phyloP scores from a whole-genome alignment of 2,797 vertebrate species.

The Dicrostonyx torquatus region DNA sequence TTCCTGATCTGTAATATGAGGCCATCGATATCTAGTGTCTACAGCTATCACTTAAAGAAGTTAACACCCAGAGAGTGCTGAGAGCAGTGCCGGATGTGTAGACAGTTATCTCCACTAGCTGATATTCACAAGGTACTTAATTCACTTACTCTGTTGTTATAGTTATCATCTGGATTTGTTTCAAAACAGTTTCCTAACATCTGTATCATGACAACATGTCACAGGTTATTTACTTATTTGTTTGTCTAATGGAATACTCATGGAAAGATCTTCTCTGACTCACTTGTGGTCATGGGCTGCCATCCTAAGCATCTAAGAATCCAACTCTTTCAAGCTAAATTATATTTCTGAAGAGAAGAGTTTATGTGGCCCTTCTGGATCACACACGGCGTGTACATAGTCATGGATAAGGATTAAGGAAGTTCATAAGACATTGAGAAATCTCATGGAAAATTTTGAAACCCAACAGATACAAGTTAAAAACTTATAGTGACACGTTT shows the following conservation, averaged over 20 bases:
- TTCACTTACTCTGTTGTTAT: slow-evolving; percentile 19
- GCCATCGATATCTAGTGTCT: background rate
- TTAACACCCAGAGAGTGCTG: background rate
- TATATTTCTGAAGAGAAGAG: background rate
- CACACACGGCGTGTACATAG: background rate
- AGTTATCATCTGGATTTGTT: slow-evolving; percentile 22
- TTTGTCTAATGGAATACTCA: background rate
- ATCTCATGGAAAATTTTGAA: background rate
- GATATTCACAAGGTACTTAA: background rate
- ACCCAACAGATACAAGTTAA: background rate
- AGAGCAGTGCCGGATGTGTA: background rate
- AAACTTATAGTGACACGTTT: background rate
- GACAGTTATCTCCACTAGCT: background rate
- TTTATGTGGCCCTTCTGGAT: background rate
- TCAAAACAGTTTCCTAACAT: slow-evolving; percentile 26
- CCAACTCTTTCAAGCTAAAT: background rate
- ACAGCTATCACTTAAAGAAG: background rate
- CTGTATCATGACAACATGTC: background rate
- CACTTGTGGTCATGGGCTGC: background rate
- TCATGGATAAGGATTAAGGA: background rate
- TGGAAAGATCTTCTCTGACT: background rate
- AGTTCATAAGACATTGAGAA: background rate
- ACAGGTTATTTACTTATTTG: background rate
- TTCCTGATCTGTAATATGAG: slow-evolving; percentile 16
- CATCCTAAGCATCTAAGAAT: background rate